Evolutionary conservation across 2,888 invertebrate genomes (phyloP), one percentile per base, ranked within the genome.

Genomic region (Cephus rjabovi): DNA sequence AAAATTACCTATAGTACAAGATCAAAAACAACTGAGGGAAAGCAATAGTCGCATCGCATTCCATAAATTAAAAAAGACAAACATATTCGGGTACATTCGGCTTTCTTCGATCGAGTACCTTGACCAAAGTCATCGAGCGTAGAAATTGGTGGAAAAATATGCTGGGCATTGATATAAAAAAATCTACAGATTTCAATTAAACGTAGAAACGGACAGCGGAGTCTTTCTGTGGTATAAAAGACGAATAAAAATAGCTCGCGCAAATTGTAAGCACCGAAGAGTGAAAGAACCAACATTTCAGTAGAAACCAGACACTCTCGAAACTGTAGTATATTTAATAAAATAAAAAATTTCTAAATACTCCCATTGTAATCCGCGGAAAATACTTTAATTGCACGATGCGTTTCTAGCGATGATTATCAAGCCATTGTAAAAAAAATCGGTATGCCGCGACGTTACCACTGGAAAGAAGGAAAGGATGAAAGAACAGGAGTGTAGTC

Each of bases 401-500:
- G 56, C 9, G 56, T 56, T 56, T 56, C 56, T 56, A 56, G 23
- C 56, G 56, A 56, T 56, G 9, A 15, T 56, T 56, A 56, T 56
- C 56, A 23, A 56, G 23, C 56, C 23, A 56, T 56, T 56, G 56
- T 56, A 3, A 40, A 40, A 40, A 56, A 40, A 23, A 40, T 56
- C 56, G 9, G 56, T 23, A 56, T 23, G 56, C 23, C 56, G 56
- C 23, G 23, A 56, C 23, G 23, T 56, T 56, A 56, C 56, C 9
- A 23, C 31, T 12, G 9, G 71, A 71, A 34, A 71, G 71, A 71
- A 12, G 34, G 71, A 34, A 71, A 71, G 33, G 71, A 15, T 71
- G 71, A 34, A 34, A 71, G 81, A 79, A 80, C 80, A 81, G 80
- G 69, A 81, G 77, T 79, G 77, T 71, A 34, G 23, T 68, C 70